Evolutionary conservation across 2,888 invertebrate genomes (phyloP), one percentile per base, ranked within the genome.

Genomic region (Pterobdella sp.): DNA sequence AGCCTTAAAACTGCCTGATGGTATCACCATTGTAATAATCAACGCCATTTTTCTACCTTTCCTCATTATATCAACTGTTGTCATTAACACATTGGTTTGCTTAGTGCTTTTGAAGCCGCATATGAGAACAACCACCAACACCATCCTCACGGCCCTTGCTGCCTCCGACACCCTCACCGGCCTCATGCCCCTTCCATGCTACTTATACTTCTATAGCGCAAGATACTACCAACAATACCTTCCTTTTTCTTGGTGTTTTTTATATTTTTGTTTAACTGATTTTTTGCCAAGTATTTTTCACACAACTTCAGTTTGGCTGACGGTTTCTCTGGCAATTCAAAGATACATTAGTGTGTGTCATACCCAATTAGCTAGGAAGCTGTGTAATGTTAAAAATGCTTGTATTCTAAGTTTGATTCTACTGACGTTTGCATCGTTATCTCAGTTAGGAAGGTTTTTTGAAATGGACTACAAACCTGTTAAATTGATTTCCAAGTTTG

Each of bases 271-370:
- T 63, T 77, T 82, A 26, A 78, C 77, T 22, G 79, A 80, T 68
- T 76, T 79, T 60, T 79, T 84, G 36, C 84, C 84, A 1, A 83
- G 81, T 22, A 80, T 83, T 31, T 75, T 75, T 49, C 75, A 75
- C 72, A 75, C 75, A 4, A 72, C 75, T 0, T 74, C 74, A 22
- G 72, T 75, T 42, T 75, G 75, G 75, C 34, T 75, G 69, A 75
- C 68, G 64, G 74, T 76, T 7, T 74, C 75, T 0, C 73, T 77
- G 26, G 77, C 77, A 1, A 35, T 75, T 26, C 95, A 95, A 85
- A 87, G 94, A 78, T 95, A 94, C 86, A 91, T 95, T 79, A 95
- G 93, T 84, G 93, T 95, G 0, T 94, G 94, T 81, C 93, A 94
- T 83, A 92, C 94, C 0, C 89, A 92, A 0, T 87, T 91, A 75